Evolutionary conservation across 2,888 invertebrate species (phyloP).

Genomic region (Linhomoeus sp.): DNA sequence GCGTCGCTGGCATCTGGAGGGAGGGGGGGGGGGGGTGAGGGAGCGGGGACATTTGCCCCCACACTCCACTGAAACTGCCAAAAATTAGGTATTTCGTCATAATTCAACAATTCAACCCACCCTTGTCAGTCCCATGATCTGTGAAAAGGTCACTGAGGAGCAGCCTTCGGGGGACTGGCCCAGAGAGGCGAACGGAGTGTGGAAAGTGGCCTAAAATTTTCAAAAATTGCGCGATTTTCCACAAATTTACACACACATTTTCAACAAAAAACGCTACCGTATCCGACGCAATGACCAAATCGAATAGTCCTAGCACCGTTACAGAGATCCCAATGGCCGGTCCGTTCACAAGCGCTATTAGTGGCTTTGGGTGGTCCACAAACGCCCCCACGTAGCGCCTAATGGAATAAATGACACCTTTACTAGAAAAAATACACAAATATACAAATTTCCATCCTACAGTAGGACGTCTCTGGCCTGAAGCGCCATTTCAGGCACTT

Average conservation of each 20-base stretch:
- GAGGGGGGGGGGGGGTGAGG: too few relatives aligned
- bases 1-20: too few relatives aligned
- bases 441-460: too few relatives aligned
- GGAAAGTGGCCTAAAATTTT: constrained; percentile 55
- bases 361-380: constrained; percentile 64
- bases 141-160: constrained; percentile 63
- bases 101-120: too few relatives aligned
- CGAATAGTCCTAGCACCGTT: constrained; percentile 63
- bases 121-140: constrained; percentile 69
- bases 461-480: constrained; percentile 23
- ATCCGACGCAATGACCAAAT: constrained; percentile 68
- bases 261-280: constrained; percentile 23
- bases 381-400: constrained; percentile 50
- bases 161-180: constrained; percentile 75
- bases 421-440: too few relatives aligned
- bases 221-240: too few relatives aligned
- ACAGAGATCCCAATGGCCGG: constrained; percentile 76
- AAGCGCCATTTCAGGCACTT: constrained; percentile 24
- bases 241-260: too few relatives aligned
- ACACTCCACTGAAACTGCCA: too few relatives aligned
- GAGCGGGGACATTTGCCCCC: too few relatives aligned
- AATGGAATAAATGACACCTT: too few relatives aligned
- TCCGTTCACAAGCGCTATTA: constrained; percentile 74
- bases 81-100: too few relatives aligned
- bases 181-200: constrained; percentile 62